These are phyloP conservation scores for Solea senegalensis DNA, from an alignment of 2,113 vertebrate species.

Conservation along the genomic window DNA sequence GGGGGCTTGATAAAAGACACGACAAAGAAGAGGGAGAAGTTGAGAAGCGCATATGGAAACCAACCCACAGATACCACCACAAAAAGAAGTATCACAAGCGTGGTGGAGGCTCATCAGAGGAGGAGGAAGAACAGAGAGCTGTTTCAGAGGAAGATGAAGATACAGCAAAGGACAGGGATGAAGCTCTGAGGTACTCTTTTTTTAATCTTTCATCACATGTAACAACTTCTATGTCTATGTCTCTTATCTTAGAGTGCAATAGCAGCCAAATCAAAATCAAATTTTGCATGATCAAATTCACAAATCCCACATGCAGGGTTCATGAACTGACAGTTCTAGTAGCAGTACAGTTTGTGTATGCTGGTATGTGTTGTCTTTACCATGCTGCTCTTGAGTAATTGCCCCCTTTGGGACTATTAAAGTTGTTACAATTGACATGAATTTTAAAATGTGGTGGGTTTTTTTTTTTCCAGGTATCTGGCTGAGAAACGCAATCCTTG, in stretches of 20 bases:
- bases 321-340: no score
- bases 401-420: no score
- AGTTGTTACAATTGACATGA: no score
- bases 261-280: not conserved
- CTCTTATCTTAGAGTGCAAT: not conserved
- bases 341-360: no score
- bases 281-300: not conserved
- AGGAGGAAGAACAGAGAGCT: conserved; percentile 54
- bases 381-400: no score
- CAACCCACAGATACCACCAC: conserved; percentile 63
- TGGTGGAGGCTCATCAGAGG: conserved; percentile 49
- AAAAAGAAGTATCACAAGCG: conserved; percentile 66
- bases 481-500: conserved; percentile 79
- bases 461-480: conserved; percentile 63
- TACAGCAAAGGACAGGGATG: conserved; percentile 45
- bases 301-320: no score
- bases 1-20: conserved; percentile 50
- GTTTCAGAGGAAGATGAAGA: conserved; percentile 51
- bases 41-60: conserved; percentile 71
- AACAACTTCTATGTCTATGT: not conserved
- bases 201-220: no score
- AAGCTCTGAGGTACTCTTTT: conserved; percentile 62
- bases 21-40: conserved; percentile 50
- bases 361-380: no score
- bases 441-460: not conserved